These are phyloP conservation scores for Holacanthus passer DNA, from an alignment of 2,113 vertebrate species.

Conservation along the genomic window DNA sequence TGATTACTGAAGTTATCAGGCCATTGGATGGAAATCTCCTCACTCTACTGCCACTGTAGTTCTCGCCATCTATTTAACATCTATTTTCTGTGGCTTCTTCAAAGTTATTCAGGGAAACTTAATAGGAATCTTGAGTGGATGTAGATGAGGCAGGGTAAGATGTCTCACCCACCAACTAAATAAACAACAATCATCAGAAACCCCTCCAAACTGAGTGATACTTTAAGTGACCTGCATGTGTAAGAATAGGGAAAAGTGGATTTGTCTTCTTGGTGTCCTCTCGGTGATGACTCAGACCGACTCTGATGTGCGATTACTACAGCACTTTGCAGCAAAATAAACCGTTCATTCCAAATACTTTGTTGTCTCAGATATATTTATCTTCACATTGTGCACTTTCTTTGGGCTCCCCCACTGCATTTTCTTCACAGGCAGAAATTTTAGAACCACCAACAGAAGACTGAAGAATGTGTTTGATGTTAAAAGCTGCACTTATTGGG, in stretches of 20 bases:
- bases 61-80: not conserved
- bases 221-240: not conserved
- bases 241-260: not conserved
- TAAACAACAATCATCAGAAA: not conserved
- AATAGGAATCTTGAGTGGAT: not conserved
- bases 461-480: conserved; percentile 22
- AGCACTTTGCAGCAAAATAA: not conserved
- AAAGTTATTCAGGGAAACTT: not conserved
- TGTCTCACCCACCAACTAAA: not conserved
- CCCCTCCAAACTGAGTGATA: not conserved
- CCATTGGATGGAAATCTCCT: not conserved
- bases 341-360: not conserved
- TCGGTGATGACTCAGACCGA: conserved; percentile 4
- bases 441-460: conserved; percentile 7
- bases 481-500: conserved; percentile 27
- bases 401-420: not conserved
- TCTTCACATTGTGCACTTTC: conserved; percentile 15
- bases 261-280: conserved; percentile 5
- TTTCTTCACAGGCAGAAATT: conserved; percentile 29
- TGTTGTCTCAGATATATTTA: conserved; percentile 30
- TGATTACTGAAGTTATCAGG: not conserved
- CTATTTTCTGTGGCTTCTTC: not conserved
- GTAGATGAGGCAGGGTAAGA: not conserved
- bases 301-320: conserved; percentile 17
- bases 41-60: not conserved